phyloP scores from a whole-genome alignment of 92 coral and sea anemone genomes.

The Paramuricea clavata region DNA sequence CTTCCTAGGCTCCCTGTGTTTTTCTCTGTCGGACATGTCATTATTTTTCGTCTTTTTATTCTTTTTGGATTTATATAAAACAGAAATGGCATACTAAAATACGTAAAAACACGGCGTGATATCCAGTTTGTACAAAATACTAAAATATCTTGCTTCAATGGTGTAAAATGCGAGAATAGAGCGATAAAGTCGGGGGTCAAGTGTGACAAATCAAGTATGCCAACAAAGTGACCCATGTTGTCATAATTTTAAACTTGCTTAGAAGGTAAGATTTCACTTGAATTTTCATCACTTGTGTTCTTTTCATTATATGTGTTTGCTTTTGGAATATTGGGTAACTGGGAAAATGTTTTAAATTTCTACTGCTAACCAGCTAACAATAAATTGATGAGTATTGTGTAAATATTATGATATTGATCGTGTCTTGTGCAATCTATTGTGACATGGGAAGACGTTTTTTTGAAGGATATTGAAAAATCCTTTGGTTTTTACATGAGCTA shows the following conservation, averaged over 20 bases:
- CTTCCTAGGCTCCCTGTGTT: too few species aligned
- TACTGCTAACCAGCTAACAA: constrained; percentile 1
- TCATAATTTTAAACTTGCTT: background rate
- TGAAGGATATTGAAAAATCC: background rate
- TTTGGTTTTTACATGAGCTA: too few species aligned
- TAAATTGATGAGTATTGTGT: background rate
- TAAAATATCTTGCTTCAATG: too few species aligned
- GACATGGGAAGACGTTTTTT: background rate
- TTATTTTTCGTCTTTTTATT: too few species aligned
- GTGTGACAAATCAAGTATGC: background rate
- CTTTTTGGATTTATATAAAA: too few species aligned
- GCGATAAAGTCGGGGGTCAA: background rate
- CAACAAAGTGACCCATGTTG: background rate
- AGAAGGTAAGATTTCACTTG: background rate
- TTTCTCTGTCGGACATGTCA: too few species aligned
- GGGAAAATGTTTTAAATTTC: too few species aligned
- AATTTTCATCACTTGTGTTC: background rate
- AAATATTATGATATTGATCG: background rate
- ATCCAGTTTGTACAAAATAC: too few species aligned
- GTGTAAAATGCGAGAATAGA: too few species aligned
- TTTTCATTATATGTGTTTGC: background rate
- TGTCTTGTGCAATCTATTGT: background rate
- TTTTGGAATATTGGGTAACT: background rate
- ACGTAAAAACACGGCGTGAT: too few species aligned
- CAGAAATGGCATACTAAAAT: too few species aligned